Conservation (phyloP, 2,888 invertebrate genomes). For the Adelognathus sp. region DNA sequence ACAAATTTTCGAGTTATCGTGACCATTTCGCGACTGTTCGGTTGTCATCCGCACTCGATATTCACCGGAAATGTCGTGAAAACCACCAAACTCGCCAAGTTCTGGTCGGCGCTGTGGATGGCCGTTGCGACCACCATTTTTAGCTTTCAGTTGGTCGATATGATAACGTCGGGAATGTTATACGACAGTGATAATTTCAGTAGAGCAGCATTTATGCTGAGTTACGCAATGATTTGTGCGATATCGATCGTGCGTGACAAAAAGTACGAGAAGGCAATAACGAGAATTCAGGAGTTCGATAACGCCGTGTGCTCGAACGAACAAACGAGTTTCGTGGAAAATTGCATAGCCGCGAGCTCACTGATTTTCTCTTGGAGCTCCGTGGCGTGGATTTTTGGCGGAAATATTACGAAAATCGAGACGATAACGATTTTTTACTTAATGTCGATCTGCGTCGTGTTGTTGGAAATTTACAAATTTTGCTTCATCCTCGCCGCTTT, state of each 20-base stretch:
- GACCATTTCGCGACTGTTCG: background rate
- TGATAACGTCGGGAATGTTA: background rate
- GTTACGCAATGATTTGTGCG: background rate
- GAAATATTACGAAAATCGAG: background rate
- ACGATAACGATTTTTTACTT: background rate
- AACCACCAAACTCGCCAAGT: background rate
- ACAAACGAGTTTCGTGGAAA: background rate
- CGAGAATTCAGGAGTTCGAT: conserved; percentile 25
- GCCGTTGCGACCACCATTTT: background rate
- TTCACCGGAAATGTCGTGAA: background rate
- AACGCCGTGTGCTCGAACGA: background rate
- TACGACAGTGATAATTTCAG: background rate
- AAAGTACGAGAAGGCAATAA: background rate
- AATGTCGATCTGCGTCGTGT: background rate
- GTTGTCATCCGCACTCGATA: conserved; percentile 38
- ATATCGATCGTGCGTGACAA: background rate
- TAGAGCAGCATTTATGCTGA: background rate
- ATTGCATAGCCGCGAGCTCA: background rate
- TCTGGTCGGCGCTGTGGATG: background rate
- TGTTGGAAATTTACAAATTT: conserved; percentile 34
- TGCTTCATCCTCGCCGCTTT: conserved; percentile 10
- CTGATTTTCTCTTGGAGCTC: background rate
- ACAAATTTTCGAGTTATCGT: conserved; percentile 9
- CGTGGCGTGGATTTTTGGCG: background rate
- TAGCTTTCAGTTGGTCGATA: background rate